Percentiles rank a stretch among this genome's conserved stretches.
These are phyloP conservation scores for Rousettus leschenaultii DNA, from an alignment of 2,113 vertebrate species.

Conservation along the genomic window DNA sequence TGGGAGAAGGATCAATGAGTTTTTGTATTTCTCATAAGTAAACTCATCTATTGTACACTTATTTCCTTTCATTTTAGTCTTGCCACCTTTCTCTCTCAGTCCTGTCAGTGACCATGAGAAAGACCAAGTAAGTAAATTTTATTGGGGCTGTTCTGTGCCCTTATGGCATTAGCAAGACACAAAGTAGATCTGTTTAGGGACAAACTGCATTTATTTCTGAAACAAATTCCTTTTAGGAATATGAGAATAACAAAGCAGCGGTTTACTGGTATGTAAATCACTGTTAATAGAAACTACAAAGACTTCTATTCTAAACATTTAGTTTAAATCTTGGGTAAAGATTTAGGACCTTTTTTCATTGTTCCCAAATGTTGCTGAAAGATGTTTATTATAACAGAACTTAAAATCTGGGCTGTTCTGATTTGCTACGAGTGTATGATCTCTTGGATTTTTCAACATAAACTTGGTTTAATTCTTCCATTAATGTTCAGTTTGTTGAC, in stretches of 20 bases:
- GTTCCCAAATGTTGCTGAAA: background rate
- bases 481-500: background rate
- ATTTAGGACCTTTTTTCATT: background rate
- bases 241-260: background rate
- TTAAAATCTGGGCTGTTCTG: background rate
- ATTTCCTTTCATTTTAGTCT: conserved; percentile 72
- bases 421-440: background rate
- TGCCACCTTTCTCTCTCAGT: conserved; percentile 74
- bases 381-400: background rate
- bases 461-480: background rate
- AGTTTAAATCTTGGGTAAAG: background rate
- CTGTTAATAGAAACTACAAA: background rate
- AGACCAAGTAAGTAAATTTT: conserved; percentile 71
- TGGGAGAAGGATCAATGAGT: background rate
- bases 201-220: background rate
- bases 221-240: background rate
- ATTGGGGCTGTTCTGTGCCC: background rate
- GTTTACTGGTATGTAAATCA: background rate
- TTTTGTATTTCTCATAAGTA: background rate
- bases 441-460: background rate
- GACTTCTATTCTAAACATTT: background rate
- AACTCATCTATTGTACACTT: fast-evolving
- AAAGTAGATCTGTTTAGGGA: background rate
- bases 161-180: background rate
- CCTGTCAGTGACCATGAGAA: conserved; percentile 53